Evolutionary conservation across 2,888 invertebrate genomes (phyloP).

Genomic region (Noctuana brunneofusca): DNA sequence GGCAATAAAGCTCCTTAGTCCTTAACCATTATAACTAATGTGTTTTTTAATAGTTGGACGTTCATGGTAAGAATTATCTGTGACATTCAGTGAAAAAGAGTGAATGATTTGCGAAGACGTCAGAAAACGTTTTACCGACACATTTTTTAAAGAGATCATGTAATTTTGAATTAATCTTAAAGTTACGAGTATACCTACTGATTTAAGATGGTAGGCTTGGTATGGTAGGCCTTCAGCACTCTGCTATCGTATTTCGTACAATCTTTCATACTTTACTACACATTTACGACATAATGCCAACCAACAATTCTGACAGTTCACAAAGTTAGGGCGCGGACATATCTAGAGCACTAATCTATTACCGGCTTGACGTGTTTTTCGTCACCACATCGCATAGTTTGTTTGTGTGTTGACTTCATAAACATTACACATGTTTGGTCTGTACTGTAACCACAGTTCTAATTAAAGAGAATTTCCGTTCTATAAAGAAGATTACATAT

Average conservation of each 20-base stretch:
- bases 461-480: constrained; percentile 24
- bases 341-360: constrained; percentile 29
- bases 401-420: constrained; percentile 13
- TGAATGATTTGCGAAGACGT: too few relatives aligned
- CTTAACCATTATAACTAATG: constrained; percentile 4
- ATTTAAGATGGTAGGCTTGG: too few relatives aligned
- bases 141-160: too few relatives aligned
- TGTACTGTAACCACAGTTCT: background rate
- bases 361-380: constrained; percentile 18
- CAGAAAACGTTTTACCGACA: too few relatives aligned
- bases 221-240: too few relatives aligned
- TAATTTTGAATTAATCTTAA: too few relatives aligned
- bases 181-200: background rate
- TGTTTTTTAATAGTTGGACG: background rate
- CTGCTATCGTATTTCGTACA: background rate
- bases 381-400: constrained; percentile 5
- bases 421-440: constrained; percentile 12
- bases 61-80: too few relatives aligned
- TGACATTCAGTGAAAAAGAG: background rate
- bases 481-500: constrained; percentile 1
- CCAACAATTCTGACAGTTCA: constrained; percentile 8
- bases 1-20: background rate
- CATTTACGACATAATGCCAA: constrained; percentile 7
- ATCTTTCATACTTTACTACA: constrained; percentile 2
- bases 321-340: constrained; percentile 23